phyloP scores from a whole-genome alignment of 2,888 invertebrate species.

The Lasioglossum marginatum region DNA sequence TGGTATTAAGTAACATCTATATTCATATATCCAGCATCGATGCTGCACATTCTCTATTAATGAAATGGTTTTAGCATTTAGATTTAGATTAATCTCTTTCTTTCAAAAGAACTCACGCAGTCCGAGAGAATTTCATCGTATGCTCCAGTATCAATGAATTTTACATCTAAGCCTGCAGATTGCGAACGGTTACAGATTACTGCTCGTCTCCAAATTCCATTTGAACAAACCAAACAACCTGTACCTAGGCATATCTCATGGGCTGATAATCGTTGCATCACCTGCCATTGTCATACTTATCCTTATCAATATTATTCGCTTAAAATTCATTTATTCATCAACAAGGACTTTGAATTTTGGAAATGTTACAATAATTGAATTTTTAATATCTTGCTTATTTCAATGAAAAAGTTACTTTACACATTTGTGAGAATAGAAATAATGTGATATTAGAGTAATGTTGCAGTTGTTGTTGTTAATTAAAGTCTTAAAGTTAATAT shows the following conservation, averaged over 20 bases:
- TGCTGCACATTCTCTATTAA: slow-evolving; percentile 21
- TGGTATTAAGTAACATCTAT: slow-evolving; percentile 71
- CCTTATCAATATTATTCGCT: slow-evolving; percentile 57
- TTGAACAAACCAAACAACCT: slow-evolving; percentile 81
- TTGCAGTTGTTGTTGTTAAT: slow-evolving; percentile 6
- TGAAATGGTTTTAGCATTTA: slow-evolving; percentile 38
- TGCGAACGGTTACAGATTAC: slow-evolving; percentile 78
- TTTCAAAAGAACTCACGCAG: slow-evolving; percentile 78
- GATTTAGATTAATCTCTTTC: slow-evolving; percentile 35
- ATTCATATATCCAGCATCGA: slow-evolving; percentile 15
- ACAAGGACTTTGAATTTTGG: slow-evolving; percentile 16
- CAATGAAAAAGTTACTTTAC: neutral
- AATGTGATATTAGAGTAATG: neutral
- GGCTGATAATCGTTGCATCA: slow-evolving; percentile 79
- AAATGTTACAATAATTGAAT: slow-evolving; percentile 8
- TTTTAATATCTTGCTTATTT: neutral
- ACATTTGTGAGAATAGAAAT: neutral
- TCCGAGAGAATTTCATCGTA: slow-evolving; percentile 76
- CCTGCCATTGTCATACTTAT: slow-evolving; percentile 75
- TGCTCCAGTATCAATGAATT: slow-evolving; percentile 82
- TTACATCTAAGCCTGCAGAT: slow-evolving; percentile 75
- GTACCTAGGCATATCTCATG: slow-evolving; percentile 80
- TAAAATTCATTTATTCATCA: slow-evolving; percentile 29
- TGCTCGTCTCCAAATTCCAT: slow-evolving; percentile 80
- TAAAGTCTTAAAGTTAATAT: neutral